Conservation (phyloP, 2,797 vertebrate genomes). For the Prionace glauca region DNA sequence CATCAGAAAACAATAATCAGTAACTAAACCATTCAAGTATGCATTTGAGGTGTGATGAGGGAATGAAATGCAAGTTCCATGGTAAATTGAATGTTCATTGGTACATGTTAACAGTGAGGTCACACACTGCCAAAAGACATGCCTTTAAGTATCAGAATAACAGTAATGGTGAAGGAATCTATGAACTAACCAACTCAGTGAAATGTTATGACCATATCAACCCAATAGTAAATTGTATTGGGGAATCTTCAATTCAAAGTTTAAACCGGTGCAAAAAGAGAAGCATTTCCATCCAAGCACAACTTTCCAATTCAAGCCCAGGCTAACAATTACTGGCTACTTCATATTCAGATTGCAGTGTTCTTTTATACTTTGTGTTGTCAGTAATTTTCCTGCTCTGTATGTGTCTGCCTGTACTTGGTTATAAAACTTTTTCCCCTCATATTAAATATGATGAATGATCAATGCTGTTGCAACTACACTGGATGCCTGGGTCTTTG, state of each 20-base stretch:
- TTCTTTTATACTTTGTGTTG: not conserved
- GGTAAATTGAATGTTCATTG: not conserved
- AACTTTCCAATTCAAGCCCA: not conserved
- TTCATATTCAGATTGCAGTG: not conserved
- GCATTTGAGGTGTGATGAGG: not conserved
- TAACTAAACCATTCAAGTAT: not conserved
- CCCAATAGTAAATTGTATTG: not conserved
- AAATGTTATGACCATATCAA: not conserved
- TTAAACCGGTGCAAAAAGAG: not conserved
- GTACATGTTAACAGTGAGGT: not conserved
- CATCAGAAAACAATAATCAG: too few species aligned
- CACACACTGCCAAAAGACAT: not conserved
- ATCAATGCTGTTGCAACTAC: not conserved
- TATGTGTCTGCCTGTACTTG: too few species aligned
- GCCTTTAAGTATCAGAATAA: not conserved
- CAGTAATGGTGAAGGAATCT: not conserved
- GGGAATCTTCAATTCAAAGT: too few species aligned
- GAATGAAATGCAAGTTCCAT: not conserved
- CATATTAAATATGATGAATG: not conserved
- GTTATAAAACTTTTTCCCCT: not conserved
- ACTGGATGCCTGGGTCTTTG: not conserved
- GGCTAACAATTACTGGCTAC: not conserved
- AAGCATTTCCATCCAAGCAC: not conserved
- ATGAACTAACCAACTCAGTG: not conserved
- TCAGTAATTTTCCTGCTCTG: not conserved